A percentile compares a stretch with the other conserved stretches of the same genome.
These are phyloP conservation scores for Diadumene lineata DNA, from an alignment of 92 coral and sea anemone genomes.

Conservation along the genomic window DNA sequence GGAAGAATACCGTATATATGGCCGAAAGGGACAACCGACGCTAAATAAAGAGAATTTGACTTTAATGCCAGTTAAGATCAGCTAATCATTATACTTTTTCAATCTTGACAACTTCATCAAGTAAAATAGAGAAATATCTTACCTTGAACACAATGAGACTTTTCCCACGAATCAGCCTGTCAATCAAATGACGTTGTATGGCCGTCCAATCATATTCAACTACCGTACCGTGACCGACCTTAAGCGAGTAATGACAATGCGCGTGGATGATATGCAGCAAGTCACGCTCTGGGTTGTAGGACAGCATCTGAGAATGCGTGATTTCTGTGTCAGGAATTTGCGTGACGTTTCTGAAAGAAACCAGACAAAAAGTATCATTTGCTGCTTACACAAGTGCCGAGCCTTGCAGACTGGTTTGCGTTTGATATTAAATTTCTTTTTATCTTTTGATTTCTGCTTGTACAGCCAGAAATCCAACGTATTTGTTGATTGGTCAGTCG, in stretches of 20 bases:
- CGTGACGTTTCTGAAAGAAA: conserved; percentile 49
- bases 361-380: neutral
- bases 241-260: conserved; percentile 80
- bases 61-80: no score
- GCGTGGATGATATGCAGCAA: conserved; percentile 74
- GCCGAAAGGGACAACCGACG: no score
- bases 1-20: no score
- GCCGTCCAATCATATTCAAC: conserved; percentile 92
- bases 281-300: conserved; percentile 73
- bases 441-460: no score
- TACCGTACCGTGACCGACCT: conserved; percentile 77
- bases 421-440: no score
- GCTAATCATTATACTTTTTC: neutral
- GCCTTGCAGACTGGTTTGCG: no score
- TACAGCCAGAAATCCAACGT: no score
- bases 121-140: no score
- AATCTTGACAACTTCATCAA: neutral
- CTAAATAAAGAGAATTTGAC: no score
- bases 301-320: conserved; percentile 67
- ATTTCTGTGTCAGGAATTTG: conserved; percentile 55
- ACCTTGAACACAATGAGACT: conserved; percentile 70
- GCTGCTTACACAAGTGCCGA: no score
- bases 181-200: conserved; percentile 84
- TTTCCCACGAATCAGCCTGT: conserved; percentile 80
- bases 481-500: no score